Evolutionary conservation across 2,113 vertebrate species (phyloP).

Genomic region (Neopipo cinnamomea): DNA sequence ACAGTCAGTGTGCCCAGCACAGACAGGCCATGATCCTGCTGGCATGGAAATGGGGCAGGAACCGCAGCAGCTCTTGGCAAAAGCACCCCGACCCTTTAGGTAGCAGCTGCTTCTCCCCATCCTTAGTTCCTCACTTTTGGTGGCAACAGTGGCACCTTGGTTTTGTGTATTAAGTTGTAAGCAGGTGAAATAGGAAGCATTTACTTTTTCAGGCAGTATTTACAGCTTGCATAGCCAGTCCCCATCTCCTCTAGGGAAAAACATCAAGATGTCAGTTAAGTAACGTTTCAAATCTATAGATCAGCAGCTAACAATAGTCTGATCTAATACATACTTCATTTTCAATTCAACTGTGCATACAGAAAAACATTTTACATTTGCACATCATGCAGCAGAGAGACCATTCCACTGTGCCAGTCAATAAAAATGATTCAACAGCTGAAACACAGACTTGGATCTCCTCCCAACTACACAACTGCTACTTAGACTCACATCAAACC

Average conservation of each 20-base stretch:
- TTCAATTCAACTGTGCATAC: conserved; percentile 2
- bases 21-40: neutral
- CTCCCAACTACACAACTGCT: conserved; percentile 42
- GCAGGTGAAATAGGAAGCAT: conserved; percentile 64
- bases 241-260: conserved; percentile 68
- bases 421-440: conserved; percentile 17
- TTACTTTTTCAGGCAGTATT: conserved; percentile 69
- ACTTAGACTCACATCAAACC: neutral
- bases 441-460: conserved; percentile 25
- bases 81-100: neutral
- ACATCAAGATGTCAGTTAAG: conserved; percentile 66
- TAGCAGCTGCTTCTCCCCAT: conserved; percentile 8
- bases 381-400: conserved; percentile 15
- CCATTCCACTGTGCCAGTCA: neutral
- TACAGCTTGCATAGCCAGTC: conserved; percentile 68
- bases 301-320: conserved; percentile 33
- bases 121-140: neutral
- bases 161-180: conserved; percentile 49
- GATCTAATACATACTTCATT: neutral
- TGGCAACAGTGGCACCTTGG: conserved; percentile 31
- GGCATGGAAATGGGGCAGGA: neutral
- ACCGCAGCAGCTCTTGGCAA: neutral
- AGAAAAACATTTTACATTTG: conserved; percentile 4
- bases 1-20: neutral
- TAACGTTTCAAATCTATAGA: neutral